Evolutionary conservation across 2,888 invertebrate genomes (phyloP), one percentile per base, ranked within the genome.

Genomic region (Caenorhabditis sulstoni): DNA sequence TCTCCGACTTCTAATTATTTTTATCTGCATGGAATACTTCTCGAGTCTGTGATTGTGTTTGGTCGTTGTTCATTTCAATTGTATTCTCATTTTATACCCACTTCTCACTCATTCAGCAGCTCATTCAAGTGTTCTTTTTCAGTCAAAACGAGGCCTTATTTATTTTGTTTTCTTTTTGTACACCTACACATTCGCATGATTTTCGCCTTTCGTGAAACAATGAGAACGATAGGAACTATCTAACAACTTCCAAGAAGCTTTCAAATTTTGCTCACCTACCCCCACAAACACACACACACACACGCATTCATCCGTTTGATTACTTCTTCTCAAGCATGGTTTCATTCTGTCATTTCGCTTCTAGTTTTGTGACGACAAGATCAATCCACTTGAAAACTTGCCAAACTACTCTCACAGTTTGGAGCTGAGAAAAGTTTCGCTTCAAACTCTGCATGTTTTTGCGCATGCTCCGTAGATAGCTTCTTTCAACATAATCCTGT

Each of bases 1-100:
- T 78, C 70, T 78, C 82, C 11, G 80, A 85, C 55, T 85, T 82
- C 53, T 85, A 71, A 81, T 39, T n/a, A n/a, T n/a, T n/a, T n/a
- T n/a, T n/a, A n/a, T n/a, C n/a, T n/a, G 39, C 59, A 18, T 23
- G 23, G 18, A 39, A 29, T 14, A 45, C 59, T 68, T 44, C 37
- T 49, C 44, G 57, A 62, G 62, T 37, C 50, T 61, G 53, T 67
- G 66, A 44, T 41, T 41, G 41, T 41, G 41, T 14, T 41, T 41
- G 41, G 12, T 41, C 14, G 2, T 41, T 41, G 7, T 11, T 41
- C 7, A 41, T 41, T 41, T 41, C 41, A 14, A 41, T 41, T 41
- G 41, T 41, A 41, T 14, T 11, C 3, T 41, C 41, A 14, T 11
- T 41, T 41, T 14, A 8, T 41, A 41, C 41, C 14, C 41, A 14